Base-by-base conservation (phyloP, 2,888 invertebrate genomes). In the Tipula helvola region DNA sequence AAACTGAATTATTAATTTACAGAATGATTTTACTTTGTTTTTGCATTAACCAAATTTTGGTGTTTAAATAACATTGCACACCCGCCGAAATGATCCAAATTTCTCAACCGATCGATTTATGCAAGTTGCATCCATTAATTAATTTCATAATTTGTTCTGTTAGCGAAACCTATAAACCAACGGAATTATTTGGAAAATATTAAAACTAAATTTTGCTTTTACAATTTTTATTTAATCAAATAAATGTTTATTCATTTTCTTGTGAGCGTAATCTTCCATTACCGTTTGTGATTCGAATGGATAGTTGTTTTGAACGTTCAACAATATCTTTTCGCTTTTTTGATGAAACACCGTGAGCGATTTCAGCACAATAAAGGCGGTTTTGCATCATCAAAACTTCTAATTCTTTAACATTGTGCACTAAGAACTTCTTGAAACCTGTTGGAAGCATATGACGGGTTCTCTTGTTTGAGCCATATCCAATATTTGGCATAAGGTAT, bases 311-410 rank as follows among this genome's bases (percentile, higher is more conserved):
- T 0, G 99, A 99, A 88, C 99, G 94, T 92, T 99, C 98, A 10
- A 99, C 98, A 89, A 99, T 99, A 3, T 93, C 93, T 93, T 98
- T 98, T 88, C 99, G 95, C 91, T 99, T 99, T 93, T 97, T 98
- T n/a, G 98, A 97, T 88, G 98, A 98, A 0, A 99, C 99, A 36
- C 95, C 97, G 91, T 99, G 99, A 1, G 98, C 98, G 89, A 99
- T 98, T 93, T 99, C 99, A 36, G 97, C 99, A 91, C 98, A 98
- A 93, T 96, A 99, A 89, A 97, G 96, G 89, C 98, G 94, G 93
- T 99, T 99, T 92, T 99, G 99, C 99, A 99, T 99, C 95, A 99
- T 95, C 86, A 99, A 93, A 90, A 99, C 97, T 92, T 99, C 99
- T 89, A 99, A 92, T 92, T 99, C 99, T 94, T 97, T 92, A 87